Evolutionary conservation across 2,797 vertebrate species (phyloP), one percentile per base, ranked within the genome.

Genomic region (Okamejei kenojei): DNA sequence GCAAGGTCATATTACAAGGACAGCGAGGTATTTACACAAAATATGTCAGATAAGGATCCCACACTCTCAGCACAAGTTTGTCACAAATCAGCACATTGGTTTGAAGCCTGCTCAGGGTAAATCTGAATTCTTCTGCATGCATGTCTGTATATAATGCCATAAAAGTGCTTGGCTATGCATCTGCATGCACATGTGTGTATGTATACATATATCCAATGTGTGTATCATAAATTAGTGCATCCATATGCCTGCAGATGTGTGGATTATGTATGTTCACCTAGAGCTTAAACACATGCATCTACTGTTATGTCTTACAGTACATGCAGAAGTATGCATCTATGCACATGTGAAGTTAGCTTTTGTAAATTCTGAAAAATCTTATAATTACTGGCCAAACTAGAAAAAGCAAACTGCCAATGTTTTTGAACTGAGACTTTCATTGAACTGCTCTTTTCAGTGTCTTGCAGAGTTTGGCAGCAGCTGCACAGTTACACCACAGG

Each of bases 391-490:
- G 32, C 35, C 68, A 74, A 58, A 10, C 15, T 71, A 9, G 90
- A 15, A 23, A n/a, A n/a, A 92, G 35, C 45, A 76, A n/a, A 15
- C 76, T 74, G 68, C 63, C 90, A 10, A 19, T 0, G 38, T 76
- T 76, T 74, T n/a, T 74, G 38, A 91, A 45, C 13, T 29, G 45
- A 11, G 32, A 19, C 1, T 71, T 74, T 13, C 29, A n/a, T 26
- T 76, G 73, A 92, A 54, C 45, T 54, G 71, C 38, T 92, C 71
- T 54, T n/a, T 58, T 54, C 38, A 91, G 7, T 6, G 71, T 35
- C 71, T 73, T 91, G 68, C 68, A 92, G 11, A 58, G 10, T 29
- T 92, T 73, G 90, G 90, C 90, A 76, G 35, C 26, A 71, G 90
- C 26, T 76, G 45, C 68, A 92, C 26, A 29, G 21, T 29, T 45